These are phyloP conservation scores for Trididemnum miniatum DNA, from an alignment of 23 tunicate species.

Conservation along the genomic window DNA sequence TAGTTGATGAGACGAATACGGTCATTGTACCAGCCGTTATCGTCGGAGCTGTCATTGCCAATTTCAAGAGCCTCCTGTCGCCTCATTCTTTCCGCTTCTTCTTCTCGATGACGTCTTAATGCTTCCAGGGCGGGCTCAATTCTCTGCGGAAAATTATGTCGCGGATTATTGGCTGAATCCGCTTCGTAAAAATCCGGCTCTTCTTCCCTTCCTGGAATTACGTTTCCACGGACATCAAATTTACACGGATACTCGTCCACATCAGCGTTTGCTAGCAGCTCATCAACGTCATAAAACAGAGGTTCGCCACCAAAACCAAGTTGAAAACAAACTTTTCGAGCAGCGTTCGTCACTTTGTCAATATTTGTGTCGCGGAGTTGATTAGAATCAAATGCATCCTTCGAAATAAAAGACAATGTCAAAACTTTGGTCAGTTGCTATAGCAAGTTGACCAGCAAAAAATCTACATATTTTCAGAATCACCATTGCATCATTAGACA, in stretches of 20 bases:
- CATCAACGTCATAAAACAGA: conserved; percentile 36
- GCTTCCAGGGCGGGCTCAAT: background rate
- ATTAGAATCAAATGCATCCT: conserved; percentile 50
- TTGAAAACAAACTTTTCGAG: conserved; percentile 43
- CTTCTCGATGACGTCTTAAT: conserved; percentile 3
- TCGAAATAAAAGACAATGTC: too few species aligned
- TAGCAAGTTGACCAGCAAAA: too few species aligned
- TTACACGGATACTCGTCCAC: conserved; percentile 36
- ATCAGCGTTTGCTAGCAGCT: conserved; percentile 30
- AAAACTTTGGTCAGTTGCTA: too few species aligned
- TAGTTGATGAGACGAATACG: background rate
- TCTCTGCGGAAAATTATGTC: conserved; percentile 24
- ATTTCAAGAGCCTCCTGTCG: background rate
- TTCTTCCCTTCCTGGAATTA: conserved; percentile 32
- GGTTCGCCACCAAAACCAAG: conserved; percentile 47
- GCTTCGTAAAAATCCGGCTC: conserved; percentile 44
- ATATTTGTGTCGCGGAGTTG: conserved; percentile 18
- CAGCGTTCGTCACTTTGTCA: conserved; percentile 25
- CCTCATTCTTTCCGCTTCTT: background rate
- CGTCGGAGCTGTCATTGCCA: background rate
- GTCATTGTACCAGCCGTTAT: background rate
- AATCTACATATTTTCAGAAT: too few species aligned
- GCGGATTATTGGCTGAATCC: conserved; percentile 30
- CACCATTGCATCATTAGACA: too few species aligned
- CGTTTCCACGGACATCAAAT: conserved; percentile 36